phyloP scores from a whole-genome alignment of 2,797 vertebrate species.

The Bradypodion ventrale region DNA sequence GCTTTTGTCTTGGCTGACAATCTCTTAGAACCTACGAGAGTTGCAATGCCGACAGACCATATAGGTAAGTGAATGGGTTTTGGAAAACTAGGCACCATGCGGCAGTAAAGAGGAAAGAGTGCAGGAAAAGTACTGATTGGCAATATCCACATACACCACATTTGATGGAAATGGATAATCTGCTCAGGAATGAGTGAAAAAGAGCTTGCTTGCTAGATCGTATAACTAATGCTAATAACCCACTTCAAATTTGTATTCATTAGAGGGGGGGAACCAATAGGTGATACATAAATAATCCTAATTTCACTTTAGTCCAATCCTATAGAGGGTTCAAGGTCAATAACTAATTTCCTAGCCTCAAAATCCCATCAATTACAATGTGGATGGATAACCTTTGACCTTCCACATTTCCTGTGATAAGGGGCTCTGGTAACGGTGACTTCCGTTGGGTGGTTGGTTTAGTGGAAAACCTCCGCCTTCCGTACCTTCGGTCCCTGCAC shows the following conservation, averaged over 20 bases:
- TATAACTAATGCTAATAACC: slow-evolving; percentile 45
- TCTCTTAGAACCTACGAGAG: slow-evolving; percentile 93
- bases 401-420: neutral
- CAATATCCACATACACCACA: accelerated
- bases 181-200: slow-evolving; percentile 12
- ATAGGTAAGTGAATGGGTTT: slow-evolving; percentile 87
- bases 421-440: too few relatives aligned
- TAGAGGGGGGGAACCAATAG: neutral
- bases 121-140: neutral
- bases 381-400: neutral
- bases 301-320: neutral
- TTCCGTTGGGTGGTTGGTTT: too few relatives aligned
- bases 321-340: neutral
- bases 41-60: slow-evolving; percentile 97
- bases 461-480: too few relatives aligned
- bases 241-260: too few relatives aligned
- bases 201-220: slow-evolving; percentile 26
- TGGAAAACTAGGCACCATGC: neutral
- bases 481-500: too few relatives aligned
- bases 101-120: neutral
- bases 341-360: neutral
- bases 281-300: neutral
- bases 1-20: slow-evolving; percentile 98
- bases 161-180: slow-evolving; percentile 7
- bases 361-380: neutral